Base-by-base conservation (phyloP, 1,140 invertebrate species). In the Eurosta solidaginis region DNA sequence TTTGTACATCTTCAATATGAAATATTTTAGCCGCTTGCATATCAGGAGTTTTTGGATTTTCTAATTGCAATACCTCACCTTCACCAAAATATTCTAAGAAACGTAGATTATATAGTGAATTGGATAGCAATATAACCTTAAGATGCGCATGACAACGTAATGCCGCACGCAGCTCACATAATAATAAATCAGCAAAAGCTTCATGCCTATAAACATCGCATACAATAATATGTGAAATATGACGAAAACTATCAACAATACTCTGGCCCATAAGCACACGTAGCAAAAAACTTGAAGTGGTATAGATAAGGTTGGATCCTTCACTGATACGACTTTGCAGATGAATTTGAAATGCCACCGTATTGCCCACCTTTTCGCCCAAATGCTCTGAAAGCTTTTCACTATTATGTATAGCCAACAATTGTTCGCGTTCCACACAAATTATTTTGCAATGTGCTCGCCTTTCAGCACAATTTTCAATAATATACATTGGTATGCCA, bases 161-260 rank as follows among this genome's bases (percentile, higher is more conserved):
- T 2, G 92, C 91, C 81, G 96, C 93, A 59, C 93, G 91, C 10
- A 99, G 84, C 25, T 95, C 93, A 78, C 95, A 94, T 12, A 99
- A 88, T 36, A 99, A 89, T 86, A 98, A 97, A 89, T 99, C 97
- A 81, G 93, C 94, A 83, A 96, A 94, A 80, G 95, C 92, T 88
- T 97, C 96, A 9, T 97, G 90, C 86, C 98, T 96, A 87, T 98
- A 96, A 47, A 98, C 92, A 89, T 99, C 97, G 88, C 98, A 97
- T 74, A 98, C 91, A 29, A 96, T 91, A 45, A 96, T 90, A 86
- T 98, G 96, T 0, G 96, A 97, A 2, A 98, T 88, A 27, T 90
- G 88, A 79, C 88, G 80, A 12, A 83, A 79, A 27, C 91, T 79
- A 89, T 91, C 47, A 86, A 47, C 14, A 10, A 63, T 47, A 9